These are phyloP conservation scores for Columba guinea DNA, from an alignment of 2,797 vertebrate genomes.

Conservation along the genomic window DNA sequence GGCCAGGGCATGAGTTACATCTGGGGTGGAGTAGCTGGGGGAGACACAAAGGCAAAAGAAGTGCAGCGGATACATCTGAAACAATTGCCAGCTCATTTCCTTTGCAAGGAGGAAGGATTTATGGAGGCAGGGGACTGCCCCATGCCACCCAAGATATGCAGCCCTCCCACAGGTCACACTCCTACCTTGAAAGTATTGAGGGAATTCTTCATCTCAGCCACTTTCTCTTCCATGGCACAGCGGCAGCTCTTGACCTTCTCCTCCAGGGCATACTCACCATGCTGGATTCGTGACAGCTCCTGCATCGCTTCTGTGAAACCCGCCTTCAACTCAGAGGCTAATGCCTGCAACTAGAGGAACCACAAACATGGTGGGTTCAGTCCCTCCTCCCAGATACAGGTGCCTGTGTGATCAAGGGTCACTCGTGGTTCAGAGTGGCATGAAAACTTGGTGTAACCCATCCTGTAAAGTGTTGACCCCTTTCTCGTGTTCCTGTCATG, in stretches of 20 bases:
- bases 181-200: conserved; percentile 93
- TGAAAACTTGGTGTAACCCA: background rate
- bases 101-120: background rate
- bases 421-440: background rate
- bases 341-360: conserved; percentile 87
- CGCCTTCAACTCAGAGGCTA: conserved; percentile 91
- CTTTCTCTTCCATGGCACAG: conserved; percentile 90
- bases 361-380: background rate
- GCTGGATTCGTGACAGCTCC: conserved; percentile 87
- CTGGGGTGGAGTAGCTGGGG: background rate
- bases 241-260: conserved; percentile 88
- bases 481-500: conserved; percentile 3
- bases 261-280: conserved; percentile 87
- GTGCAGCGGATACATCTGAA: background rate
- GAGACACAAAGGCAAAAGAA: background rate
- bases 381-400: background rate
- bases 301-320: conserved; percentile 88
- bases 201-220: conserved; percentile 92
- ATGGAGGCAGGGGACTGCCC: background rate
- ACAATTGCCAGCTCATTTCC: background rate
- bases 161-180: background rate
- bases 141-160: background rate
- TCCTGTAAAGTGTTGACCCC: background rate
- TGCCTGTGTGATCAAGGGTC: background rate
- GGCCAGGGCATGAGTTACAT: background rate